Evolutionary conservation across 2,113 vertebrate genomes (phyloP), one percentile per base, ranked within the genome.

Genomic region (Clarias gariepinus): DNA sequence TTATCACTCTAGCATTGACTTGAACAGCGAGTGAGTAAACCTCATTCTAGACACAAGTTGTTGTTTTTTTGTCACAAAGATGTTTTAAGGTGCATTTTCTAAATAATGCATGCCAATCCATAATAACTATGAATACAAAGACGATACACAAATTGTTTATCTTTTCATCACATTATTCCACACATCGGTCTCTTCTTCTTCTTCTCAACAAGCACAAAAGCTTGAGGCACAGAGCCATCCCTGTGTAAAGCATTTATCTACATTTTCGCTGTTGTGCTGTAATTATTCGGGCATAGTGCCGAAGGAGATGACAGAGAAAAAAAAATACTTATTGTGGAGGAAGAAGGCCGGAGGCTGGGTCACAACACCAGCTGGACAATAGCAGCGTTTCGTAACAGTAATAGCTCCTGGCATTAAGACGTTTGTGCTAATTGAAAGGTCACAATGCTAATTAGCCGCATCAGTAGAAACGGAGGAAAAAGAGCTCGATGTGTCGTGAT

Each of bases 401-500:
- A 81, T 64, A 77, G 53, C 80, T 82, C 41, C 79, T 63, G 64
- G 81, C 86, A 79, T 86, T 57, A 78, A 87, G 76, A 80, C 87
- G 16, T 81, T 85, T 81, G 76, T 73, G 84, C 86, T 85, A 86
- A 90, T 86, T 87, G 66, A 89, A 90, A 90, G 91, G 90, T 92
- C 89, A 89, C 60, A 28, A 55, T 86, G 76, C 58, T 90, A 88
- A 90, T 90, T 81, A 89, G 86, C 57, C 13, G 57, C n/a, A 28
- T 69, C 52, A 13, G 61, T 53, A 55, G 52, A 28, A 64, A n/a
- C 36, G 74, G 66, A 25, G 33, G 76, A 73, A 58, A 68, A 33
- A 0, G 69, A 16, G 52, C 71, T 30, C 71, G 53, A 69, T 68
- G 73, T 4, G 25, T 47, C 85, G 81, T 88, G 86, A 85, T 13